These are phyloP conservation scores for Serilophus lunatus DNA, from an alignment of 2,113 vertebrate species.

Conservation along the genomic window DNA sequence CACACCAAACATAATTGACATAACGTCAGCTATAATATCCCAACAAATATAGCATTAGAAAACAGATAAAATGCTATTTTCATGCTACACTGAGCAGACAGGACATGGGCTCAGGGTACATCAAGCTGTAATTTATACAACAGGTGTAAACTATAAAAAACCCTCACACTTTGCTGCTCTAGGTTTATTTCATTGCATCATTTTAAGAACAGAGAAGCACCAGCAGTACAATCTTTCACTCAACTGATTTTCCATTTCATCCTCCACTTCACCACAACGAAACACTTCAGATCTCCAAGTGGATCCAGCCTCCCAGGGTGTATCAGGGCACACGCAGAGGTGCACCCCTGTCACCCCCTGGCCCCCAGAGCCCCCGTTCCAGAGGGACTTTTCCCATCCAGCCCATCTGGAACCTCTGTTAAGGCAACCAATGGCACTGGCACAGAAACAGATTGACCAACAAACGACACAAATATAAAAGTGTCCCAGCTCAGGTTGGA, in stretches of 20 bases:
- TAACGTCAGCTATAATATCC: background rate
- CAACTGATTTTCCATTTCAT: background rate
- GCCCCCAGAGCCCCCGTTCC: too few relatives aligned
- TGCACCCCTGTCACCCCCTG: accelerated
- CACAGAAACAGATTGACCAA: background rate
- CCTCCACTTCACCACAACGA: background rate
- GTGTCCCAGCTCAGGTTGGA: background rate
- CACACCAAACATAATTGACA: background rate
- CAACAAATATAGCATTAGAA: background rate
- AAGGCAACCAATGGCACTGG: background rate
- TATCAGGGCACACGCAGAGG: background rate
- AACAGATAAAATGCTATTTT: background rate
- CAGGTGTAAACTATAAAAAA: background rate
- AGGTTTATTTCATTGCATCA: background rate
- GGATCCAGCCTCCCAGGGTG: accelerated
- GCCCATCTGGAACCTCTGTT: background rate
- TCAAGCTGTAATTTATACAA: background rate
- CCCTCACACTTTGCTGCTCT: background rate
- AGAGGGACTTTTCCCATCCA: background rate
- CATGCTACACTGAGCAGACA: background rate
- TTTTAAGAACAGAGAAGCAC: background rate
- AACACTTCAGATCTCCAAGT: background rate
- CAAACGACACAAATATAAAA: background rate
- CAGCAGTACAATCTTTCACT: background rate
- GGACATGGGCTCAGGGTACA: background rate